These are phyloP conservation scores for Podarcis muralis DNA, from an alignment of 2,113 vertebrate species.

Conservation along the genomic window DNA sequence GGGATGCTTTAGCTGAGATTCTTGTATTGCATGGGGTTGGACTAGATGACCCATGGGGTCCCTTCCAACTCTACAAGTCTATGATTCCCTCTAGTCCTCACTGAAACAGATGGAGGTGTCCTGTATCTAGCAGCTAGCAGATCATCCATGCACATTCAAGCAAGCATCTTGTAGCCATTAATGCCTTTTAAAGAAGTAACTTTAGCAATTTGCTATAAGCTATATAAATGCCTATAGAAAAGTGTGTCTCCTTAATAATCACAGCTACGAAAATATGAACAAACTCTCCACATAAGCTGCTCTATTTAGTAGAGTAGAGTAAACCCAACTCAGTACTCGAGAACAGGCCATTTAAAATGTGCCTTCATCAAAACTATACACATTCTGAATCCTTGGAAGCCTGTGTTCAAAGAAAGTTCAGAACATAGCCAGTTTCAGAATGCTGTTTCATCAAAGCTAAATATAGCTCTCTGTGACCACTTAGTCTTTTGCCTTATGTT, in stretches of 20 bases:
- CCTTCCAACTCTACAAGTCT: too few relatives aligned
- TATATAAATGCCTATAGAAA: background rate
- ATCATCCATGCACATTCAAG: background rate
- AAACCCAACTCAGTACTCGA: background rate
- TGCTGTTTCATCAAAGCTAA: slow-evolving; percentile 38
- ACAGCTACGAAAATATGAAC: background rate
- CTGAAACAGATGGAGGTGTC: too few relatives aligned
- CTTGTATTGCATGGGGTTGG: too few relatives aligned
- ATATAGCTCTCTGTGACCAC: slow-evolving; percentile 30
- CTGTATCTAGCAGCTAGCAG: background rate
- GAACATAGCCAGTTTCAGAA: slow-evolving; percentile 18
- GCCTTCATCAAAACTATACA: background rate
- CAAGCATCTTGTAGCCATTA: background rate
- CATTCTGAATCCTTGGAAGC: slow-evolving; percentile 5
- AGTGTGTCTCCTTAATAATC: background rate
- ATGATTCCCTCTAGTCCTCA: too few relatives aligned
- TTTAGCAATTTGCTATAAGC: background rate
- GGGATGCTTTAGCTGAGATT: too few relatives aligned
- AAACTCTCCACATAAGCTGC: background rate
- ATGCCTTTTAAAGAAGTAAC: background rate
- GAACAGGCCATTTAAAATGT: background rate
- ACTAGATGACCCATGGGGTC: too few relatives aligned
- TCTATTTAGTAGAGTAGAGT: background rate
- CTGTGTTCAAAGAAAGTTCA: slow-evolving; percentile 15
- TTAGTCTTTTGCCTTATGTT: slow-evolving; percentile 30